These are phyloP conservation scores for Drosophila ambigua DNA, from an alignment of 1,140 invertebrate species.

Conservation along the genomic window DNA sequence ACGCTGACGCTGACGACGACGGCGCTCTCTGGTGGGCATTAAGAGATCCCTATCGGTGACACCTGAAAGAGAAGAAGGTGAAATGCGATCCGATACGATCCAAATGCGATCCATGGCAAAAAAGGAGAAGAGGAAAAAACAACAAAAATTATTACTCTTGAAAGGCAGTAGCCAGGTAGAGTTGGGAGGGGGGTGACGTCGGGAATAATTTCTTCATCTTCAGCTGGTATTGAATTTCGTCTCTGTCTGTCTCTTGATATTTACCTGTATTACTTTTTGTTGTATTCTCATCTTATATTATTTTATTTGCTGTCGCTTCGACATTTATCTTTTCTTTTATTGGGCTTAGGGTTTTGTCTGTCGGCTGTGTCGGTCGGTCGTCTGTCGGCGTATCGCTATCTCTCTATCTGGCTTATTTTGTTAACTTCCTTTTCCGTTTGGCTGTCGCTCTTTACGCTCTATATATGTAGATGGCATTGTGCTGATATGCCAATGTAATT, in stretches of 20 bases:
- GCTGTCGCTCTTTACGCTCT: conserved; percentile 64
- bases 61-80: conserved; percentile 82
- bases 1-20: conserved; percentile 8
- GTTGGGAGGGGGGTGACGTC: too few species aligned
- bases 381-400: conserved; percentile 66
- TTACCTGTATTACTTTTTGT: conserved; percentile 49
- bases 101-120: conserved; percentile 58
- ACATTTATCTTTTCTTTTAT: conserved; percentile 80
- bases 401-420: conserved; percentile 80
- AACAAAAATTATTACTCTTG: conserved; percentile 70
- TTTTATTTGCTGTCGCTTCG: conserved; percentile 52
- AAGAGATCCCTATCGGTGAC: conserved; percentile 83
- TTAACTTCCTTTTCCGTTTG: conserved; percentile 80
- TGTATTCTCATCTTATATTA: conserved; percentile 12
- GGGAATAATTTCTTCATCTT: conserved; percentile 48
- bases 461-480: conserved; percentile 65
- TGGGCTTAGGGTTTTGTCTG: conserved; percentile 61
- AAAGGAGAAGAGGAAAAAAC: conserved; percentile 38
- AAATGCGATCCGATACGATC: conserved; percentile 80
- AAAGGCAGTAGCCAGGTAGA: conserved; percentile 33
- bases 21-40: conserved; percentile 64
- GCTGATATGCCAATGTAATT: conserved; percentile 70
- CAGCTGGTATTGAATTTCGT: conserved; percentile 42
- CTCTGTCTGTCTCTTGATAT: conserved; percentile 36
- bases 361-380: conserved; percentile 24